Base-by-base conservation (phyloP, 2,888 invertebrate species). In the Lepidonotus clava region DNA sequence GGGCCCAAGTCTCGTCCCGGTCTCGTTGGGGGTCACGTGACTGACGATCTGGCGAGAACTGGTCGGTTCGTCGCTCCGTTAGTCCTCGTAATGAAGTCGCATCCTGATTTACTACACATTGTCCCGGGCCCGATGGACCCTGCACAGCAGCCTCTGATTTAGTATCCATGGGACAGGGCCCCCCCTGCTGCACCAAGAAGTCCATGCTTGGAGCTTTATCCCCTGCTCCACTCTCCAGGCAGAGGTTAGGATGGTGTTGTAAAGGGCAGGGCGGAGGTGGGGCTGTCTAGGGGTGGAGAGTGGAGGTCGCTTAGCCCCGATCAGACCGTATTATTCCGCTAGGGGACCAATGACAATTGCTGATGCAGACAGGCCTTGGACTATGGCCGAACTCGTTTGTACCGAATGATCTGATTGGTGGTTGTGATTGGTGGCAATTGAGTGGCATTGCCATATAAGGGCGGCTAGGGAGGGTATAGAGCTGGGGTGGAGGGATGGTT, bases 271-370 rank as follows among this genome's bases (percentile, higher is more conserved):
- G n/a, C n/a, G n/a, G n/a, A n/a, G n/a, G n/a, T n/a, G n/a, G n/a
- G n/a, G n/a, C n/a, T n/a, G n/a, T n/a, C n/a, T n/a, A n/a, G n/a
- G n/a, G n/a, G n/a, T n/a, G n/a, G n/a, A n/a, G n/a, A n/a, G n/a
- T n/a, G n/a, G n/a, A n/a, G n/a, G n/a, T n/a, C n/a, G n/a, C n/a
- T n/a, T n/a, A 61, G 28, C 61, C 24, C 5, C 28, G 61, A 32
- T 61, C 61, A 61, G 61, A 28, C 28, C 61, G 61, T n/a, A 61
- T 61, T 61, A 61, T 11, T 61, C 61, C 61, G 61, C n/a, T n/a
- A n/a, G n/a, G n/a, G n/a, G n/a, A 32, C 61, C 61, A 61, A 61
- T 61, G 61, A 61, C n/a, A 24, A 28, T 28, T 32, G 24, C 61
- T 32, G 61, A 61, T 32, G 28, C 61, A 61, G 61, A 61, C 61